Conservation (phyloP, 2,797 vertebrate genomes). For the Uromys caudimaculatus region DNA sequence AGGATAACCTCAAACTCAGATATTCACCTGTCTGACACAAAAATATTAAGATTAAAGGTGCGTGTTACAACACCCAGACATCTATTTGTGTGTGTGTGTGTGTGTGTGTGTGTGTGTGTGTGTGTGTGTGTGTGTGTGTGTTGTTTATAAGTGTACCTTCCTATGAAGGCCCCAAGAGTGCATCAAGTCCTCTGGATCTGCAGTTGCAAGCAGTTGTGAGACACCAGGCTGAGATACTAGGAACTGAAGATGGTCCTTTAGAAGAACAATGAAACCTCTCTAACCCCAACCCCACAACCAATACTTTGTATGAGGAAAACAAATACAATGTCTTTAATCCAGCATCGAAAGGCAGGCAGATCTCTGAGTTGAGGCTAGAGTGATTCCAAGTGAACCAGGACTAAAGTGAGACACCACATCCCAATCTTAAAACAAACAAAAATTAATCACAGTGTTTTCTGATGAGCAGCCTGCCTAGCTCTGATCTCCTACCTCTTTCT, state of each 20-base stretch:
- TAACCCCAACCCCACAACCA: background rate
- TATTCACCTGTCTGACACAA: background rate
- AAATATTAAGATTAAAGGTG: background rate
- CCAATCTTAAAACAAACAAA: background rate
- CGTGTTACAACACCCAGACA: background rate
- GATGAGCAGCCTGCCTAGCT: background rate
- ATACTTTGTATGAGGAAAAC: conserved; percentile 35
- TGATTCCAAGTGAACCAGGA: background rate
- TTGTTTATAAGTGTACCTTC: background rate
- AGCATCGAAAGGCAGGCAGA: background rate
- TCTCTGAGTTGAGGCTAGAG: background rate
- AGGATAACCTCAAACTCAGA: background rate
- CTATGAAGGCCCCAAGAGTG: background rate
- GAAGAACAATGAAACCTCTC: background rate
- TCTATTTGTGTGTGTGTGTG: background rate
- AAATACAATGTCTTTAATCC: background rate
- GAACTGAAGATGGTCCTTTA: background rate
- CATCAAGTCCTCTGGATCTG: background rate
- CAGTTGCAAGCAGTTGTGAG: background rate
- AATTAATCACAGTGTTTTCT: background rate
- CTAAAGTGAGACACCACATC: background rate
- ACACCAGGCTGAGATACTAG: background rate
- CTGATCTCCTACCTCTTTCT: background rate
- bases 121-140: background rate
- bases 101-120: background rate